Base-by-base conservation (phyloP, 2,888 invertebrate genomes). In the Drosophila prostipennis region DNA sequence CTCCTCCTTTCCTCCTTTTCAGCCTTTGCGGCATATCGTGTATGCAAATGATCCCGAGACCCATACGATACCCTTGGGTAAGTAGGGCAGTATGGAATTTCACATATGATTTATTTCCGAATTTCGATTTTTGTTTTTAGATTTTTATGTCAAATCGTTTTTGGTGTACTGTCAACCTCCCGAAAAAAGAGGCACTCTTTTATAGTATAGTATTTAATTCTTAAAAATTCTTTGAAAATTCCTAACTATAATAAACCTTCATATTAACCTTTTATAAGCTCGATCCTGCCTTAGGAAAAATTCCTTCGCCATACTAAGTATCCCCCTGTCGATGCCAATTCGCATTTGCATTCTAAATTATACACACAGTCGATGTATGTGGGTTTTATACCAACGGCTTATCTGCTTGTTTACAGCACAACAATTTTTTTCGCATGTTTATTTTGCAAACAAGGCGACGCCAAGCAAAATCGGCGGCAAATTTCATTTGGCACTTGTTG, bases 401-500 rank as follows among this genome's bases (percentile, higher is more conserved):
- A 84, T 85, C 89, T 74, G 86, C 72, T 77, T 84, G 89, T 87
- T 84, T 89, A 77, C 89, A 81, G 67, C 70, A 68, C 72, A 65
- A 65, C 74, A 74, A 65, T 60, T 73, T 74, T 87, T 87, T 82
- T 76, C 69, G 55, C 72, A 57, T 89, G 88, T 84, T 89, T 77
- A 43, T 76, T 70, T 76, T 59, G 65, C 75, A 65, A 87, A 87
- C 85, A 87, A 73, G 54, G 45, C 67, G 43, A 36, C 52, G 26
- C 14, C 40, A 61, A 60, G 59, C 80, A 45, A 45, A 45, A 45
- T 45, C 45, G 58, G 55, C 53, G 37, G 61, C 65, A 73, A 86
- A 88, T 77, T 88, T 80, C 78, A 83, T 88, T 83, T 83, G 37
- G 55, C 84, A 88, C 89, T 89, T 88, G 80, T 88, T 81, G 89